Conservation (phyloP, 2,888 invertebrate genomes). For the Salticus scenicus region DNA sequence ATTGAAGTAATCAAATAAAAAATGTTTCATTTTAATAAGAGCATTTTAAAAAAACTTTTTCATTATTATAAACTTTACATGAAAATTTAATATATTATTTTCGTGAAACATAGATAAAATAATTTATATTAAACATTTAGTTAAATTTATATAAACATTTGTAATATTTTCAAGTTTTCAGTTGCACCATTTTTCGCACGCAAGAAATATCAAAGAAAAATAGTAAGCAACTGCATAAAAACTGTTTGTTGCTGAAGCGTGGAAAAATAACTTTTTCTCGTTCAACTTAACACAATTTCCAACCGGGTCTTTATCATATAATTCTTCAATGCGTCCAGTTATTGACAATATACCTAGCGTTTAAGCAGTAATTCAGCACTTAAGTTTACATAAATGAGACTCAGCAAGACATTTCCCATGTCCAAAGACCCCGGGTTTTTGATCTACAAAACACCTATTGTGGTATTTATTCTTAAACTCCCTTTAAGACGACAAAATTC, state of each 20-base stretch:
- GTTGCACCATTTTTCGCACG: neutral
- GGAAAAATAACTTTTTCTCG: neutral
- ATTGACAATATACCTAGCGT: constrained; percentile 58
- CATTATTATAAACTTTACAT: too few relatives aligned
- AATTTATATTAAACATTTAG: too few relatives aligned
- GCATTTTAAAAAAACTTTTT: too few relatives aligned
- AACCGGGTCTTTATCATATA: neutral
- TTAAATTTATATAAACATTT: too few relatives aligned
- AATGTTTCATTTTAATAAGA: too few relatives aligned
- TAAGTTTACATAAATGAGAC: constrained; percentile 47
- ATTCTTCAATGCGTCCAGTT: constrained; percentile 26
- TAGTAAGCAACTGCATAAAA: neutral
- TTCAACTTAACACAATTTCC: neutral
- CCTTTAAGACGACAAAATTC: constrained; percentile 57
- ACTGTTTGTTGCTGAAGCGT: neutral
- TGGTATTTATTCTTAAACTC: constrained; percentile 38
- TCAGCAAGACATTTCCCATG: constrained; percentile 46
- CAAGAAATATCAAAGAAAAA: neutral
- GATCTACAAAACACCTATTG: constrained; percentile 52
- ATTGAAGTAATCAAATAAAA: too few relatives aligned
- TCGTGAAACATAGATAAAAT: too few relatives aligned
- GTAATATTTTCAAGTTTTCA: neutral
- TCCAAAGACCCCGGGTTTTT: constrained; percentile 24
- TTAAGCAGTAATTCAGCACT: constrained; percentile 63
- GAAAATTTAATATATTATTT: too few relatives aligned